A percentile compares a stretch with the other conserved stretches of the same genome.
phyloP scores from a whole-genome alignment of 2,113 vertebrate species.

The Apodemus speciosus region DNA sequence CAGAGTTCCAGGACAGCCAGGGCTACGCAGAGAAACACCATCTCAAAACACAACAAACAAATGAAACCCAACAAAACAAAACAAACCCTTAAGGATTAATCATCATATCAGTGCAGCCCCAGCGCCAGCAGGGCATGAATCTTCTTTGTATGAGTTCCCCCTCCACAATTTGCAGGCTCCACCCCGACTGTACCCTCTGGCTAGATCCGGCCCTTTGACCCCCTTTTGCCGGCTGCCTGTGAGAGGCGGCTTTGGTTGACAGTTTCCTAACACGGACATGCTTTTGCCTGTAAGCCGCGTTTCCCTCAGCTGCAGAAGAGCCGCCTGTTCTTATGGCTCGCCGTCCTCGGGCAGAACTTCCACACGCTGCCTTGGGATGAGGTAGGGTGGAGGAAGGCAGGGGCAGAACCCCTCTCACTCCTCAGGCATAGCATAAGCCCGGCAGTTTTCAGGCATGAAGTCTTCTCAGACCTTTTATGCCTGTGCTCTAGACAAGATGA shows the following conservation, averaged over 20 bases:
- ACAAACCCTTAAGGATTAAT: not conserved
- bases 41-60: too few species aligned
- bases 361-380: not conserved
- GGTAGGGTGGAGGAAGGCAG: not conserved
- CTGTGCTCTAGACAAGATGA: not conserved
- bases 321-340: not conserved
- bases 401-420: not conserved
- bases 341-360: not conserved
- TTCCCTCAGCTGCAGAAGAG: not conserved
- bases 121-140: not conserved
- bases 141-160: not conserved
- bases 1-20: too few species aligned
- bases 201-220: not conserved
- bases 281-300: not conserved
- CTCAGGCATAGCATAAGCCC: not conserved
- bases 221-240: not conserved
- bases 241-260: not conserved
- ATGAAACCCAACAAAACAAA: too few species aligned
- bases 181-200: not conserved
- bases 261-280: not conserved
- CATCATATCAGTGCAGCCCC: not conserved
- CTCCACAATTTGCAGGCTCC: not conserved
- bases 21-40: too few species aligned
- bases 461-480: not conserved
- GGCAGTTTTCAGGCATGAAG: not conserved